Evolutionary conservation across 2,888 invertebrate genomes (phyloP).

Genomic region (Ptycholaimellus sp.): DNA sequence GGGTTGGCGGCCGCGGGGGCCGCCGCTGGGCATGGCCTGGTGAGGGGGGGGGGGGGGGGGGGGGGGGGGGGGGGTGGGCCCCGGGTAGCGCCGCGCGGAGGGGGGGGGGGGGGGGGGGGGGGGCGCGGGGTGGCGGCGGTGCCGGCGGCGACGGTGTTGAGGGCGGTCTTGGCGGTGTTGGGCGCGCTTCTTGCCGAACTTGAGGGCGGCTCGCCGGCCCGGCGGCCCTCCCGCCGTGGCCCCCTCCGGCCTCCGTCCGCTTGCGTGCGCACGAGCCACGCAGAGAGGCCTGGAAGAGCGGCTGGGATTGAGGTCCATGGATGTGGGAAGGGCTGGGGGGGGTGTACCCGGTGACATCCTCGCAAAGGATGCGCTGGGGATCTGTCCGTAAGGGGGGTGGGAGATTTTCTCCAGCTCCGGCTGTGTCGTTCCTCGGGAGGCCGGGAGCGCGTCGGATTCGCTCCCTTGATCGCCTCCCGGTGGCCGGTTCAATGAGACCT

Average conservation of each 20-base stretch:
- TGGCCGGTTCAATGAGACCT: slow-evolving; percentile 78
- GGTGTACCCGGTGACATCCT: slow-evolving; percentile 61
- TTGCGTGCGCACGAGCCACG: slow-evolving; percentile 79
- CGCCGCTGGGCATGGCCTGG: slow-evolving; percentile 2
- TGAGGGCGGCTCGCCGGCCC: slow-evolving; percentile 67
- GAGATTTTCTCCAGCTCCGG: slow-evolving; percentile 74
- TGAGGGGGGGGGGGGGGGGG: slow-evolving; percentile 2
- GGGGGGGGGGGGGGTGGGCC: slow-evolving; percentile 7
- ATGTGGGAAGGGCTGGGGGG: slow-evolving; percentile 1
- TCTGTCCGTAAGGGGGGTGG: slow-evolving; percentile 83
- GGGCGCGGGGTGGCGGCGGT: no score
- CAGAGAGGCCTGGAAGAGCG: slow-evolving; percentile 45
- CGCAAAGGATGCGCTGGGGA: slow-evolving; percentile 79
- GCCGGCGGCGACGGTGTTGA: slow-evolving; percentile 8
- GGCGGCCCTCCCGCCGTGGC: slow-evolving; percentile 67
- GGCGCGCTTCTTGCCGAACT: slow-evolving; percentile 67
- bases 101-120: slow-evolving; percentile 12
- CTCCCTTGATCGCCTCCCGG: slow-evolving; percentile 93
- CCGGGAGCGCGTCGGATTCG: slow-evolving; percentile 89
- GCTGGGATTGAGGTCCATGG: not conserved
- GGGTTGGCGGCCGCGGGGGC: no score
- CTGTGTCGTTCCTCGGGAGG: slow-evolving; percentile 84
- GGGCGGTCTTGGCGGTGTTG: slow-evolving; percentile 26
- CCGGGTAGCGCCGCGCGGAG: slow-evolving; percentile 11
- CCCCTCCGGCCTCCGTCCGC: slow-evolving; percentile 61